Percentiles rank a stretch among this genome's conserved stretches.
Evolutionary conservation across 2,797 vertebrate genomes (phyloP).

Genomic region (Acipenser transmontanus): DNA sequence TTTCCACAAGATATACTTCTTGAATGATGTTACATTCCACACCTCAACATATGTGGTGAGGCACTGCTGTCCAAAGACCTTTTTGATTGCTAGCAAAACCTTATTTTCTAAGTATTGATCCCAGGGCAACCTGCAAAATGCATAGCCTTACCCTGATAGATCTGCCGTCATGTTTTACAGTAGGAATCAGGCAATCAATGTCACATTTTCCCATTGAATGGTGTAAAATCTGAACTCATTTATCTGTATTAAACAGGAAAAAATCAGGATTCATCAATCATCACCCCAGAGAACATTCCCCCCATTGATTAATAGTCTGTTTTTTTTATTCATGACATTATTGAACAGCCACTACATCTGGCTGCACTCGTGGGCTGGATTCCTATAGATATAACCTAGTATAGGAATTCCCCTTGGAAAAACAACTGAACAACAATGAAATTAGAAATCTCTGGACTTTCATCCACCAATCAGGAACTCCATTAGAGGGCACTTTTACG

Average conservation of each 20-base stretch:
- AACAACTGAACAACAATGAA: not conserved
- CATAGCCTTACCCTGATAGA: slow-evolving; percentile 50
- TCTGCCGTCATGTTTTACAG: slow-evolving; percentile 54
- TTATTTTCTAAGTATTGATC: slow-evolving; percentile 57
- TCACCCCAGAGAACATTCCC: slow-evolving; percentile 43
- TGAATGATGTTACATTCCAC: slow-evolving; percentile 3
- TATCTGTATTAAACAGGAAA: slow-evolving; percentile 45
- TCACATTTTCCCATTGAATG: slow-evolving; percentile 33
- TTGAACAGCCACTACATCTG: slow-evolving; percentile 34
- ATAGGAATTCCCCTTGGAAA: not conserved
- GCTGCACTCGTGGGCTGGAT: slow-evolving; percentile 23
- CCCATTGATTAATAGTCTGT: slow-evolving; percentile 45
- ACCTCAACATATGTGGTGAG: not conserved
- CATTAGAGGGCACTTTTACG: too few relatives aligned
- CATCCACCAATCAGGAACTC: too few relatives aligned
- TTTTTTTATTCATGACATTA: slow-evolving; percentile 36
- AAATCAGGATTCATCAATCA: slow-evolving; percentile 54
- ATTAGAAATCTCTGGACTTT: too few relatives aligned
- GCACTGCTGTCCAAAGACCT: slow-evolving; percentile 39
- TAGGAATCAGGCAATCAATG: slow-evolving; percentile 54
- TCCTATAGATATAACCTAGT: not conserved
- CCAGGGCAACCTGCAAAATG: slow-evolving; percentile 40
- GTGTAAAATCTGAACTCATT: slow-evolving; percentile 46
- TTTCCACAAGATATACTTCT: slow-evolving; percentile 1
- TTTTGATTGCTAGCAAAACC: slow-evolving; percentile 51